Base-by-base conservation (phyloP, 2,888 invertebrate genomes). In the Willowsia nigromaculata region DNA sequence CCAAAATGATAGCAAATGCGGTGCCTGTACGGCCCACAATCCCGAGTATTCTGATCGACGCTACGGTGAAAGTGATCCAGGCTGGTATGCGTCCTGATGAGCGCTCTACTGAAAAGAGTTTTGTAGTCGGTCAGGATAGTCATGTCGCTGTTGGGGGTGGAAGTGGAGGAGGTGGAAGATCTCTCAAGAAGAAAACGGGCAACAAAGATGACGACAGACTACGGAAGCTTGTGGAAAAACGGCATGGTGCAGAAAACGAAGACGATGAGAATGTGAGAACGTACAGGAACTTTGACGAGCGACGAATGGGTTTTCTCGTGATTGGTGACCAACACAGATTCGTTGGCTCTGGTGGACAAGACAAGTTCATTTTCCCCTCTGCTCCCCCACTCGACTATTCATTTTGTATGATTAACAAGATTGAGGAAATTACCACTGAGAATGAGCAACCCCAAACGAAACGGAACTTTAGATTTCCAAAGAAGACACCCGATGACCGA, bases 301-400 rank as follows among this genome's bases (percentile, higher is more conserved):
- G 93, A 37, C 89, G 92, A 11, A 83, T 91, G 84, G 92, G 90
- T 0, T 91, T 93, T 56, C 78, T 91, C 0, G 59, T 93, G 18
- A 89, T 91, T 71, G 92, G 91, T 9, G 92, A 91, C 40, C 93
- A 92, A 50, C 92, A 93, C 80, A 84, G 90, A 65, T 90, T 90
- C 33, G 82, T 22, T 3, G 90, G 88, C 0, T 56, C 62, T 6
- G 81, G 56, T 13, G 88, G 76, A 9, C 59, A 81, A 25, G 74
- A 86, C 18, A 65, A 86, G n/a, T 91, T 90, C 43, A 84, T 92
- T 27, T 92, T 87, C 43, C 90, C 90, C 3, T 76, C 87, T 9
- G 92, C 91, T 9, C 91, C 93, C 11, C 93, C 93, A 0, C 82
- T 93, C 5, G 93, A 93, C 74, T 92, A 84, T 65, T 93, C 93